Evolutionary conservation across 2,888 invertebrate species (phyloP), one percentile per base, ranked within the genome.

Genomic region (Polyommatus icarus): DNA sequence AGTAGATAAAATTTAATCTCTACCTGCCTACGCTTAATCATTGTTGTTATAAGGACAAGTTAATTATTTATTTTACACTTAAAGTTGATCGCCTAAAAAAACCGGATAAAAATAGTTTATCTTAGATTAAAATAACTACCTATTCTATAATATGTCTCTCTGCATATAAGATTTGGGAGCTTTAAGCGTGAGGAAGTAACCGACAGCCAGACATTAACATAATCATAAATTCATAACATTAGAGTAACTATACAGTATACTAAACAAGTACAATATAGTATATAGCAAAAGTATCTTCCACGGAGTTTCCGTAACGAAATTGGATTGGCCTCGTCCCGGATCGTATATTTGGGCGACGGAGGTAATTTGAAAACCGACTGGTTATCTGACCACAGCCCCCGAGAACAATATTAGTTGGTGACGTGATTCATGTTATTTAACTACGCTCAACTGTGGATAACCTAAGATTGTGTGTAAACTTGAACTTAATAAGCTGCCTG

Each of bases 291-390:
- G 46, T 61, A 40, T 40, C 61, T 61, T 20, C n/a, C 7, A 24
- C 10, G 46, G 29, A 76, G 61, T 61, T 57, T 73, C 73, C 72
- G 57, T 29, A 24, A 59, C 77, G 18, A 57, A 61, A 77, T 73
- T 59, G 59, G 77, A 77, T 73, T 73, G 77, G 29, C 24, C 46
- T 59, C 57, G 46, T 59, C 72, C 71, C 71, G 78, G 72, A 76
- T 77, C 82, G 79, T 81, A 80, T 77, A 79, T 83, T 81, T 81
- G 77, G 76, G 77, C 50, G 46, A 76, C 79, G 29, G 79, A 75
- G 80, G 78, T 79, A 80, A 82, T 80, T 78, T 76, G 76, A 76
- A 71, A 78, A 76, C 40, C 78, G 73, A 78, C 76, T 59, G 76
- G 76, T 77, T 73, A 76, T 76, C 77, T 76, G 78, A 78, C 79